Evolutionary conservation across 2,888 invertebrate genomes (phyloP), one percentile per base, ranked within the genome.

Genomic region (Rhamnusium bicolor): DNA sequence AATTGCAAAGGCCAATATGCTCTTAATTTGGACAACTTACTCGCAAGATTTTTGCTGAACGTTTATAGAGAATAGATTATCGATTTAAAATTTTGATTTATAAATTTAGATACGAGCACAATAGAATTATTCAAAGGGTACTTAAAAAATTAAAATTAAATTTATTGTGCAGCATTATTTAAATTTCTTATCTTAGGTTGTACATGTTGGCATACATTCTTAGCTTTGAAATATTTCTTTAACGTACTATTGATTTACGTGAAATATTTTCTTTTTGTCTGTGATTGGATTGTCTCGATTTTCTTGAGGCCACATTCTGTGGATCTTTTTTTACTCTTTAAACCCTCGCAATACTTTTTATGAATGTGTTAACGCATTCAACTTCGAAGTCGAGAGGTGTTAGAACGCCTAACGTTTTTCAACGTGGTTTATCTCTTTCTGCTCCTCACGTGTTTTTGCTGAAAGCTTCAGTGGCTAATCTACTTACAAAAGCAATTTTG

Each of bases 401-500:
- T 53, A 18, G 21, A 21, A 19, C 53, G 18, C 12, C 53, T 19
- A 16, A 53, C 53, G 24, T 27, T 29, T 27, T 16, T 29, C 16
- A 27, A 8, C 56, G 14, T 14, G 29, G 56, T 56, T 56, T 56
- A 56, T 56, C 29, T 53, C 56, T 56, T 56, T 56, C 24, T 16
- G 1, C 24, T 56, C 14, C 24, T 46, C 62, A 46, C 21, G 47
- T 49, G 51, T 65, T 51, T 65, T 65, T 47, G 51, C 18, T 27
- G 29, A 51, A 65, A 51, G 51, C 51, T 29, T 51, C 10, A 27
- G 18, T 18, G 27, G 51, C 69, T 69, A 69, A 69, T 69, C 69
- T 61, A 69, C 69, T 69, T 69, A 69, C 32, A 32, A 40, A 68
- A 61, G 69, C 69, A 61, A 69, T 69, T 69, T 49, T 49, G 46